phyloP scores from a whole-genome alignment of 2,113 vertebrate species.

The Thunnus thynnus region DNA sequence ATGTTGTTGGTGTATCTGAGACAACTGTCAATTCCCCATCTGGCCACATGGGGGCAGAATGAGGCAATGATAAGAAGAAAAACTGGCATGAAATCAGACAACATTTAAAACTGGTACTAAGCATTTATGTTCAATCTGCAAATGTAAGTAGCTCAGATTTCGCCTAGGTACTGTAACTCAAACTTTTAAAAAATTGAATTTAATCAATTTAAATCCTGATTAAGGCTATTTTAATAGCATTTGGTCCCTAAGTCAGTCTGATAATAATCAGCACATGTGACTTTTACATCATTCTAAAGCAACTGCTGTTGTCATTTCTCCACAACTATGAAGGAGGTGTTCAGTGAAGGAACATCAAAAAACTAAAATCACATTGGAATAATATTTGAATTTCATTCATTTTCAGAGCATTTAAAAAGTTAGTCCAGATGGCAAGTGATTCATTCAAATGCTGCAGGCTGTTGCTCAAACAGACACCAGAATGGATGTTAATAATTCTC shows the following conservation, averaged over 20 bases:
- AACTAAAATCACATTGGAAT: neutral
- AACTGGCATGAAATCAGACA: neutral
- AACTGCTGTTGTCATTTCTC: too few relatives aligned
- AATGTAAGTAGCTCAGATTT: neutral
- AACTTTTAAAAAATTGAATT: neutral
- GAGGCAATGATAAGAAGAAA: constrained; percentile 3
- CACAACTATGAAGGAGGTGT: too few relatives aligned
- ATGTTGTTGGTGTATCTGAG: neutral
- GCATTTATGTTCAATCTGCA: neutral
- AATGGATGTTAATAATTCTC: constrained; percentile 52
- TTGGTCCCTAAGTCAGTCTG: too few relatives aligned
- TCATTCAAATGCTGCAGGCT: neutral
- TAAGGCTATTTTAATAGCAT: neutral
- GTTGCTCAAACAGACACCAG: constrained; percentile 9
- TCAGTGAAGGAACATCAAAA: too few relatives aligned
- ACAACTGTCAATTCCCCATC: neutral
- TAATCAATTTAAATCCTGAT: neutral
- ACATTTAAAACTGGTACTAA: neutral
- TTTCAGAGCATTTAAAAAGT: neutral
- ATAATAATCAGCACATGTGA: too few relatives aligned
- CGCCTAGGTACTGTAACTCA: neutral
- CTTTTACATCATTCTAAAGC: neutral
- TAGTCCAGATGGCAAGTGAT: neutral
- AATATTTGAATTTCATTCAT: neutral
- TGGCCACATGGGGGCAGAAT: constrained; percentile 62